Evolutionary conservation across 1,140 invertebrate genomes (phyloP), one percentile per base, ranked within the genome.

Genomic region (Orchestia grillus): DNA sequence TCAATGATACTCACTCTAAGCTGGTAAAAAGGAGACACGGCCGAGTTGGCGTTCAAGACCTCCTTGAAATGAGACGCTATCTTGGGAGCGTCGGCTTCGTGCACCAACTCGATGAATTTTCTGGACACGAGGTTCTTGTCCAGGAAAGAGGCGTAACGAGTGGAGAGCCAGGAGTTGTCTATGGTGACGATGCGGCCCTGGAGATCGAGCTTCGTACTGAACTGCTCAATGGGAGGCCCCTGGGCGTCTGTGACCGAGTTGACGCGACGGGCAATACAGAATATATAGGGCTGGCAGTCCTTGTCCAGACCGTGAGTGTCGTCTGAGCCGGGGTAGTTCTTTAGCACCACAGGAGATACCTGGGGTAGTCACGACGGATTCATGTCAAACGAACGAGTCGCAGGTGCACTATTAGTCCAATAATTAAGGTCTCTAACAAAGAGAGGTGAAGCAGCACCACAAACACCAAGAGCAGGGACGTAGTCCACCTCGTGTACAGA

Each of bases 141-240:
- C 97, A 98, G 97, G 97, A 98, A 98, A 97, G 98, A 98, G 96
- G 98, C 98, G 97, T 98, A 98, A 96, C 97, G 97, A 96, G 98
- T 97, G 77, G 98, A 98, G 96, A 99, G 97, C 96, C 98, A 98
- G 97, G 98, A 98, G 91, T 98, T 98, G 97, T 99, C 98, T 96
- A 99, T 97, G 96, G 98, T 98, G 97, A 99, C 98, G 97, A 99
- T 99, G 97, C 98, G 99, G 96, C 98, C 99, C 97, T 98, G 98
- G 96, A 98, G 98, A 97, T 99, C 99, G 97, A 99, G 98, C 98
- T 99, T 99, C 97, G 99, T 99, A 97, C 99, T 99, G 97, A 99
- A 99, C 97, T 99, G 98, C 97, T 99, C 98, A 97, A 99, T 98
- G 97, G 98, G 97, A 97, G 98, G 97, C 97, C 98, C 97, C 97